Base-by-base conservation (phyloP, 2,797 vertebrate genomes). In the Acrocephalus scirpaceus region DNA sequence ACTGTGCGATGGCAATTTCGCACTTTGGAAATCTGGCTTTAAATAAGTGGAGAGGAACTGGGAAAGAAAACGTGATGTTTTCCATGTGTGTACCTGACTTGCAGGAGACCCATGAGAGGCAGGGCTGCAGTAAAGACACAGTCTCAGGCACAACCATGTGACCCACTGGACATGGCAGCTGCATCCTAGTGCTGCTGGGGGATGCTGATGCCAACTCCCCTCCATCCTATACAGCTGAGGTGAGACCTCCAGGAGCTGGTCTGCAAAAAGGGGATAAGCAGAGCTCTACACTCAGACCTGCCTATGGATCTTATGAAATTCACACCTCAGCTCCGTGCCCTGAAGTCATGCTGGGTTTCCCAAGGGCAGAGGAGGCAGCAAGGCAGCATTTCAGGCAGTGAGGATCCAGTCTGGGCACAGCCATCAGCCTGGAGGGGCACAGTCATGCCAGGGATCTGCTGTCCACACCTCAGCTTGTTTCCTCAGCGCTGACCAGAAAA, bases 1-100 rank as follows among this genome's bases (percentile, higher is more conserved):
- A 44, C 77, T 48, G 20, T n/a, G 17, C 25, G 58, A 7, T 8
- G 53, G 57, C 1, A 4, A 36, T 67, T 71, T 51, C 0, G 0
- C 19, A 14, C 15, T 64, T 56, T n/a, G 42, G 22, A 30, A 60
- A 53, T 34, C 14, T 71, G 66, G 6, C 16, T 85, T 89, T 8
- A 32, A 45, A 23, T 18, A 53, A 78, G 16, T 4, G 13, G 36
- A 77, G 50, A 40, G 16, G 20, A 71, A 29, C 0, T 13, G 32
- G 22, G 38, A 38, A 38, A 38, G 15, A 16, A 53, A 25, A 8
- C 3, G 21, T 1, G 1, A 40, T 32, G 11, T 60, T 72, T 81
- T 72, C 70, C 34, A 25, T 13, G 48, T 25, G 30, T 27, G 17
- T 38, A n/a, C 25, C 54, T 75, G 74, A 36, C 57, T 7, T 66